Percentiles rank a stretch among this genome's conserved stretches.
phyloP scores from a whole-genome alignment of 2,797 vertebrate genomes.

The Ibycter americanus region DNA sequence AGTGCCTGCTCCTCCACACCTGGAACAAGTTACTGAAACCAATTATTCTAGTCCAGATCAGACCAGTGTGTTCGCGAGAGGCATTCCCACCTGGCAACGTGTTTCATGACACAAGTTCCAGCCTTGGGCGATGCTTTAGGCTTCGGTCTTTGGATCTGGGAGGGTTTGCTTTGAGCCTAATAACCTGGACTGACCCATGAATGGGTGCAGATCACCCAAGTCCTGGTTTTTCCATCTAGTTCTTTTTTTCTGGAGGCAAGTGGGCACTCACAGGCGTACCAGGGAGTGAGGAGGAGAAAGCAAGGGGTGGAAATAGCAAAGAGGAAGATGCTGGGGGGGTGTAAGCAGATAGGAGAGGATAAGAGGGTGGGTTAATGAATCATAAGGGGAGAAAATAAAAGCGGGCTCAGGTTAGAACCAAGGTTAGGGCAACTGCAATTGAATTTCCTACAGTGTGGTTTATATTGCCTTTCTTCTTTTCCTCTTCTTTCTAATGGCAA shows the following conservation, averaged over 20 bases:
- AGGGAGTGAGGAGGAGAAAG: not conserved
- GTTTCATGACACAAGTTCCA: not conserved
- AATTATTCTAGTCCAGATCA: not conserved
- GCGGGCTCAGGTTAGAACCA: not conserved
- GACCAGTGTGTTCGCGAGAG: not conserved
- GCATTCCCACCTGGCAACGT: not conserved
- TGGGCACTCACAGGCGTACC: rapidly evolving
- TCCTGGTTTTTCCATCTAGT: not conserved
- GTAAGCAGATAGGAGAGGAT: not conserved
- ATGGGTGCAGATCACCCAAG: rapidly evolving
- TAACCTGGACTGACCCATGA: not conserved
- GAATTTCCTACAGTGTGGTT: not conserved
- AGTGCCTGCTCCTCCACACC: not conserved
- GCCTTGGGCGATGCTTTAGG: not conserved
- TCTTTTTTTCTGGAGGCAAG: not conserved
- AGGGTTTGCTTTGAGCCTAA: not conserved
- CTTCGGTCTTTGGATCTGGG: not conserved
- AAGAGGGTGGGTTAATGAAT: not conserved
- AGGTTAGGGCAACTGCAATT: not conserved
- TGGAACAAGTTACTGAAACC: not conserved
- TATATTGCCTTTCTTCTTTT: not conserved
- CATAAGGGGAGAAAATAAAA: not conserved
- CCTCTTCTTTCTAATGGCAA: not conserved
- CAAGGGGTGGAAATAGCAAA: not conserved
- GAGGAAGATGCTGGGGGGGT: not conserved